phyloP scores from a whole-genome alignment of 1,140 invertebrate species.

The Drosophila kohkoa region DNA sequence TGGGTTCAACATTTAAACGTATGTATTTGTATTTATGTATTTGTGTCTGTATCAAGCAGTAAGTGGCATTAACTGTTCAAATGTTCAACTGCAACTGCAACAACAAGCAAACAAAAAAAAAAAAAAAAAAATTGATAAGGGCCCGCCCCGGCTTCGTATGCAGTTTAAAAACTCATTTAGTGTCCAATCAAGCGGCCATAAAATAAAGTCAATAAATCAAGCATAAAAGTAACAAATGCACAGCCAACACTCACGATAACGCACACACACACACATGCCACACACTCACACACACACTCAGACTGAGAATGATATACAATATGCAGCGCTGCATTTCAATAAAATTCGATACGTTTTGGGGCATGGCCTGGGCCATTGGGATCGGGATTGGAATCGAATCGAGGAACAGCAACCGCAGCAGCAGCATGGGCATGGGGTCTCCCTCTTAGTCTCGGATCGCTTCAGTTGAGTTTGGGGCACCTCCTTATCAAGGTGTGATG shows the following conservation, averaged over 20 bases:
- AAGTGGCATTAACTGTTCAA: constrained; percentile 41
- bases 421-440: background rate
- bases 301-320: constrained; percentile 24
- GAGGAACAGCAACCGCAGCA: background rate
- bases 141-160: constrained; percentile 74
- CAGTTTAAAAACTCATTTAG: constrained; percentile 83
- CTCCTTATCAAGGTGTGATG: constrained; percentile 79
- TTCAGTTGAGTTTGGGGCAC: constrained; percentile 19
- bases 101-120: constrained; percentile 7
- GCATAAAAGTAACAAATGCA: constrained; percentile 82
- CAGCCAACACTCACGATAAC: constrained; percentile 74
- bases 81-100: constrained; percentile 53
- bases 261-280: constrained; percentile 47
- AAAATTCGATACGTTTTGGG: constrained; percentile 80
- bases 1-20: constrained; percentile 63
- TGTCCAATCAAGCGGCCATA: constrained; percentile 82
- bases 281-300: constrained; percentile 28
- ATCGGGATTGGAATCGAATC: constrained; percentile 4
- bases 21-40: background rate
- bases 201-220: constrained; percentile 83
- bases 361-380: constrained; percentile 21
- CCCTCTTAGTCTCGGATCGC: background rate
- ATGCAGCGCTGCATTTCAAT: constrained; percentile 73
- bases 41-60: constrained; percentile 20
- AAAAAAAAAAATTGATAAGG: constrained; percentile 69